Base-by-base conservation (phyloP, 2,113 vertebrate species). In the Sinocyclocheilus maitianheensis region DNA sequence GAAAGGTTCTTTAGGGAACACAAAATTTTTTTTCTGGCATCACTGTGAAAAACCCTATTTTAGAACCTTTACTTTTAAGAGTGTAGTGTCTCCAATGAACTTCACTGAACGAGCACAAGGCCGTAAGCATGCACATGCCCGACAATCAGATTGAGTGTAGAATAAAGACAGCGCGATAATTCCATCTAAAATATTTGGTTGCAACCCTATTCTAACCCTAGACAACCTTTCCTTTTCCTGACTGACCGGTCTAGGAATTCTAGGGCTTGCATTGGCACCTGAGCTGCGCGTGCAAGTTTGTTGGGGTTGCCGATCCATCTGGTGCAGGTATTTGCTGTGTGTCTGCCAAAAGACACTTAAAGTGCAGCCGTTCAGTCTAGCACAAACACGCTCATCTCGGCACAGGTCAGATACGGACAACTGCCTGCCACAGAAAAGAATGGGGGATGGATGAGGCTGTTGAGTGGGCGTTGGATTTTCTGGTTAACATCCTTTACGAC, bases 331-430 rank as follows among this genome's bases (percentile, higher is more conserved):
- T 93, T 88, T 91, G 82, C 74, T 90, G 60, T 84, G 83, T 85
- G 18, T 85, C 86, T 92, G 92, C 94, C 93, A 94, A 91, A 79
- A 93, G 85, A 90, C 85, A 91, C 91, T 93, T 90, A 91, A 91
- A 91, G 82, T 89, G n/a, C 71, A 88, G 81, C 24, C 91, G 77
- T 75, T 87, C 81, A 86, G 93, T 93, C 93, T 93, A 85, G 92
- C 85, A 75, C 86, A 87, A 93, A 94, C 94, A 93, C 30, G 90
- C 90, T 91, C 87, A 90, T 93, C 92, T 91, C 81, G 88, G 90
- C 85, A 86, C 46, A 86, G 84, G 87, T 91, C 84, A 88, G 87
- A 82, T 76, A 69, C 63, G 75, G 63, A 76, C 55, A 53, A 30
- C 76, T 22, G 63, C 79, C 75, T 81, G 84, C 67, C 53, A 34